phyloP scores from a whole-genome alignment of 2,797 vertebrate genomes.

The Bovichtus variegatus region DNA sequence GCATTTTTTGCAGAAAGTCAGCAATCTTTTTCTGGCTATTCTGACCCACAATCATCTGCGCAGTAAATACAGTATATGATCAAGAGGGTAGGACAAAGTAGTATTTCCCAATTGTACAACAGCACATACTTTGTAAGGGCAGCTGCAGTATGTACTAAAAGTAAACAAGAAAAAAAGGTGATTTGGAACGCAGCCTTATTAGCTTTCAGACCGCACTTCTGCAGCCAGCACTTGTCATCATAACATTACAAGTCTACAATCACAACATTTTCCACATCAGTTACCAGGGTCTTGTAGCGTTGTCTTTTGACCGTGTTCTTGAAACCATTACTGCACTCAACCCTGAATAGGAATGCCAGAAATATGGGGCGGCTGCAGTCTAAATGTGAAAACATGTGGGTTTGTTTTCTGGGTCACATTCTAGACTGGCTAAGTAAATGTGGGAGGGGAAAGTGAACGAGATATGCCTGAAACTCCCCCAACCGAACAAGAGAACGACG shows the following conservation, averaged over 20 bases:
- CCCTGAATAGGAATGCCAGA: background rate
- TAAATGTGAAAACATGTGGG: background rate
- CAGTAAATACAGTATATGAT: too few relatives aligned
- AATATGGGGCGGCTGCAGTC: background rate
- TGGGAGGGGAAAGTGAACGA: background rate
- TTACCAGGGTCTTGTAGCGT: background rate
- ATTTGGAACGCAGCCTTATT: too few relatives aligned
- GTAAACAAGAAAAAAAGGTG: too few relatives aligned
- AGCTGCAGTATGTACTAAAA: too few relatives aligned
- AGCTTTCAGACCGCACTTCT: background rate
- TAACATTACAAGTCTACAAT: background rate
- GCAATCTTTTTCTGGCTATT: too few relatives aligned
- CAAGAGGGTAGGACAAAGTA: too few relatives aligned
- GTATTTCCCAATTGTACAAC: too few relatives aligned
- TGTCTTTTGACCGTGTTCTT: conserved; percentile 1
- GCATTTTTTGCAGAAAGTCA: too few relatives aligned
- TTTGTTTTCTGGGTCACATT: conserved; percentile 37
- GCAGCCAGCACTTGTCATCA: background rate
- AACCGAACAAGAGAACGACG: background rate
- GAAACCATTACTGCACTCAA: background rate
- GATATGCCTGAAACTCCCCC: background rate
- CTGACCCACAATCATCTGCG: too few relatives aligned
- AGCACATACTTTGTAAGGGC: too few relatives aligned
- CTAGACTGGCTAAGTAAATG: conserved; percentile 8
- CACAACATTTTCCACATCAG: background rate